A percentile compares a stretch with the other conserved stretches of the same genome.
Evolutionary conservation across 2,888 invertebrate genomes (phyloP).

Genomic region (Nemurella pictetii): DNA sequence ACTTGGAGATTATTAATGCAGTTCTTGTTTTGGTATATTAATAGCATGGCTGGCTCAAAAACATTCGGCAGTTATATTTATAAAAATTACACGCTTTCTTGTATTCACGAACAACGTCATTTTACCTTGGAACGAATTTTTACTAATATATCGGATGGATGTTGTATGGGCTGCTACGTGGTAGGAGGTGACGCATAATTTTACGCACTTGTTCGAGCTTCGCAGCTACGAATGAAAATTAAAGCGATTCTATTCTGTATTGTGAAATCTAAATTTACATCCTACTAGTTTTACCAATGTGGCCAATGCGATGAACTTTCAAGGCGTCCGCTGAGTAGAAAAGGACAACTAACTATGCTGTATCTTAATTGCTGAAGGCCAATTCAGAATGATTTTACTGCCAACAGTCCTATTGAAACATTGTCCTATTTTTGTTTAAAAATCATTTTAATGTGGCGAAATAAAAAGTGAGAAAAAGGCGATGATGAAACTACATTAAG

Average conservation of each 20-base stretch:
- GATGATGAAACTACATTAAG: too few relatives aligned
- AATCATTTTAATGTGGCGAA: not conserved
- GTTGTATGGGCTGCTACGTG: not conserved
- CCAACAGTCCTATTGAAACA: not conserved
- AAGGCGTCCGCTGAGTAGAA: not conserved
- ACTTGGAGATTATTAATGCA: not conserved
- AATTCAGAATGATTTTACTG: not conserved
- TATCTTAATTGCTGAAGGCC: not conserved
- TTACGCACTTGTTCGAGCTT: constrained; percentile 9
- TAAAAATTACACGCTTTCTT: not conserved
- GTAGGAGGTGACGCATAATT: constrained; percentile 2
- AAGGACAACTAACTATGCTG: not conserved
- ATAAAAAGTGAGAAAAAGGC: not conserved
- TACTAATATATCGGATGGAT: not conserved
- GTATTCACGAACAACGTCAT: not conserved
- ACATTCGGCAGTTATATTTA: not conserved
- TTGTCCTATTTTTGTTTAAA: not conserved
- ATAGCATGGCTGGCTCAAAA: not conserved
- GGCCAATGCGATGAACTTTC: not conserved
- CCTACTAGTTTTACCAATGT: not conserved
- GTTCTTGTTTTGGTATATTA: not conserved
- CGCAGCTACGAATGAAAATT: constrained; percentile 17
- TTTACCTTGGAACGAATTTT: not conserved
- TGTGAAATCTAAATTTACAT: not conserved
- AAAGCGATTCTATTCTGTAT: constrained; percentile 6